Evolutionary conservation across 2,113 vertebrate species (phyloP), one percentile per base, ranked within the genome.

Genomic region (Marmota flaviventris): DNA sequence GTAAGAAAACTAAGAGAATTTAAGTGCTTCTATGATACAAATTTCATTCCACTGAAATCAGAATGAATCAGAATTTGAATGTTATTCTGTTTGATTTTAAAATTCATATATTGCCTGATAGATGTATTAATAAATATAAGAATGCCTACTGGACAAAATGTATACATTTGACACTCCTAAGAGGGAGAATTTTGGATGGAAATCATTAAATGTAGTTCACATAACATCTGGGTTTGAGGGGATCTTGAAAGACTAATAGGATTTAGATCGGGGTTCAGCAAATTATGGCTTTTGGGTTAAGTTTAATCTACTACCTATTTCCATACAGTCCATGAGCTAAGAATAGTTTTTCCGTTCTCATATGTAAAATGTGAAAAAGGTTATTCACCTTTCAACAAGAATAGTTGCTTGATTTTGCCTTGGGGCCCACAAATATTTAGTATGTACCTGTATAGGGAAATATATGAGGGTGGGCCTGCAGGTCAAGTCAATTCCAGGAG

Each of bases 321-420:
- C 29, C 85, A 25, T 37, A 45, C 79, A 11, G n/a, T 53, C 32
- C 27, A 25, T 79, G 29, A 91, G 25, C 42, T 89, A 83, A 63
- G 51, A 89, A 78, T 37, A 32, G 51, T 39, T 85, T 93, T 85
- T 32, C 10, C 8, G 39, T 92, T 67, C 4, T 96, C 78, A 67
- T 89, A 82, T 92, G 29, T 81, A 93, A 37, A 96, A 61, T 86
- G n/a, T 91, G 85, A 93, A 92, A 20, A 91, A 85, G 22, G 18
- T 18, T 78, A 27, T 67, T 83, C 75, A 96, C 42, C 8, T 69
- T 82, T 85, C 51, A 89, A 42, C 25, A 93, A 69, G 29, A 91
- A 53, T 61, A 76, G 22, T 84, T 89, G 11, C 32, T 75, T 11
- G 8, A 10, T 89, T 93, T 85, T 84, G 17, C 37, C 8, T 86